These are phyloP conservation scores for Nymphalis io DNA, from an alignment of 1,140 invertebrate species.

Conservation along the genomic window DNA sequence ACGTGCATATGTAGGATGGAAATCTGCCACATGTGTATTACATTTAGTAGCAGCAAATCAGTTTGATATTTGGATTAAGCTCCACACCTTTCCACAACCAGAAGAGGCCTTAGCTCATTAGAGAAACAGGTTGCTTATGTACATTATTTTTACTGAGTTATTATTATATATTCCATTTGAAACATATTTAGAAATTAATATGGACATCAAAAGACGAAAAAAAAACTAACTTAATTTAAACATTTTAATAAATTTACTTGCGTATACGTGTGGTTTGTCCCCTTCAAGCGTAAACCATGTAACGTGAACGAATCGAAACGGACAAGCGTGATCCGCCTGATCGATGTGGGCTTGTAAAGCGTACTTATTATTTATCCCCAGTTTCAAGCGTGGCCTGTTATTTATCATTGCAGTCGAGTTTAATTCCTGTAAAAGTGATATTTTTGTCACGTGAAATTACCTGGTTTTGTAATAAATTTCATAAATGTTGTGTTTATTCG, in stretches of 20 bases:
- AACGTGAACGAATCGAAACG: constrained; percentile 27
- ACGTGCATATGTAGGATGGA: no score
- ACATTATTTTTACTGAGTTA: no score
- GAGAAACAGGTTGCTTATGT: no score
- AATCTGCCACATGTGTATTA: no score
- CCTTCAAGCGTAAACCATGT: constrained; percentile 14
- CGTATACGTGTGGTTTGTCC: constrained; percentile 9
- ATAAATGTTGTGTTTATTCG: background rate
- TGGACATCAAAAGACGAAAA: no score
- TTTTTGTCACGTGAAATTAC: constrained; percentile 9
- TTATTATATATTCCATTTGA: no score
- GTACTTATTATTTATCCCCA: constrained; percentile 25
- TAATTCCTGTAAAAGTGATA: background rate
- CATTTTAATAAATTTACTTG: background rate
- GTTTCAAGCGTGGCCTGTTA: constrained; percentile 21
- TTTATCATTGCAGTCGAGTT: constrained; percentile 17
- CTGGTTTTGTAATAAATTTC: constrained; percentile 8
- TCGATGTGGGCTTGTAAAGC: constrained; percentile 27
- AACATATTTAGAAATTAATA: no score
- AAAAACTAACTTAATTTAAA: no score
- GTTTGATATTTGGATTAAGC: no score
- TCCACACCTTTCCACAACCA: no score
- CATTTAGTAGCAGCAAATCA: no score
- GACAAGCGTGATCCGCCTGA: constrained; percentile 33
- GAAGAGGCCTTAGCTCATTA: no score